Percentiles rank a stretch among this genome's conserved stretches.
These are phyloP conservation scores for Epirrhoe tristata DNA, from an alignment of 2,888 invertebrate species.

Conservation along the genomic window DNA sequence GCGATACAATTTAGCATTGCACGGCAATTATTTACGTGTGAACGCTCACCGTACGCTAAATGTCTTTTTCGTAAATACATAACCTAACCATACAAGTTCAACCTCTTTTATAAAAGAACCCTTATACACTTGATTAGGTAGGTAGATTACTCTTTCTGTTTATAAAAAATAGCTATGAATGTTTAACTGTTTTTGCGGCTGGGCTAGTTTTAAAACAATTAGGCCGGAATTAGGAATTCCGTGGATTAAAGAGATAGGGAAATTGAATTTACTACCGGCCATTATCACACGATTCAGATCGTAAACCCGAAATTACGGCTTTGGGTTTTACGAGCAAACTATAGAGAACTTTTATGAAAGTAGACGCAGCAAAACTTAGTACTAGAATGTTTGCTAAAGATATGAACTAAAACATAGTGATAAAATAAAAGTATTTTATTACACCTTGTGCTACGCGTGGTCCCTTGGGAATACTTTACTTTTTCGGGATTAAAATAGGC, in stretches of 20 bases:
- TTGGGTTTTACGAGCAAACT: constrained; percentile 14
- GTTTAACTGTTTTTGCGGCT: not conserved
- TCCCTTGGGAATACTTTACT: too few species aligned
- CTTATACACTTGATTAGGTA: too few species aligned
- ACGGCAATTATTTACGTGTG: too few species aligned
- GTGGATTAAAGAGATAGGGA: constrained; percentile 62
- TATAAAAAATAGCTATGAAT: not conserved
- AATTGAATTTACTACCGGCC: constrained; percentile 65
- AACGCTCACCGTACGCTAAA: too few species aligned
- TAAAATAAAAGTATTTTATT: not conserved
- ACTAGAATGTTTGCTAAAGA: not conserved
- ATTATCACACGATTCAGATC: constrained; percentile 68
- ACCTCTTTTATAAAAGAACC: too few species aligned
- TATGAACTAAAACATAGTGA: not conserved
- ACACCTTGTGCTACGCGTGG: not conserved
- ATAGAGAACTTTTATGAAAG: constrained; percentile 2
- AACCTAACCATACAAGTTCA: too few species aligned
- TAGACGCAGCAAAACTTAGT: not conserved
- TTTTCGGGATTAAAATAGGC: too few species aligned
- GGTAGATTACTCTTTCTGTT: too few species aligned
- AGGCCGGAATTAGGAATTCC: constrained; percentile 51
- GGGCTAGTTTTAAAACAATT: constrained; percentile 45
- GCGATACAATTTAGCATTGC: too few species aligned
- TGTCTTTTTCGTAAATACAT: too few species aligned
- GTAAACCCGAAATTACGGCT: constrained; percentile 61